Conservation (phyloP, 2,888 invertebrate species). For the Cheilosia impressa region DNA sequence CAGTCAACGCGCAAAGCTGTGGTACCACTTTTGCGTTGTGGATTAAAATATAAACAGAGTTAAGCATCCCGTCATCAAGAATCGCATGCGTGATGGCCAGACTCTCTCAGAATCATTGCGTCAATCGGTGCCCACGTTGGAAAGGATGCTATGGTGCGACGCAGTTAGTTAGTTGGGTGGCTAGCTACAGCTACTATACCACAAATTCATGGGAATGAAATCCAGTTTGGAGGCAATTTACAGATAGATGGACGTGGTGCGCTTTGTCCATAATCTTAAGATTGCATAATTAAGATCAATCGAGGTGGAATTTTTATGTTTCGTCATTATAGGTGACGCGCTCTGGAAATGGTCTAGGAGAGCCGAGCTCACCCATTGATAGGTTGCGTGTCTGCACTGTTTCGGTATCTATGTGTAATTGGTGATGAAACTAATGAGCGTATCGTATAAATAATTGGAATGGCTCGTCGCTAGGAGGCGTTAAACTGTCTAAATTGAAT, state of each 20-base stretch:
- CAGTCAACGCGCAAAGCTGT: constrained; percentile 39
- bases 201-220: constrained; percentile 68
- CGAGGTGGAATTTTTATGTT: constrained; percentile 76
- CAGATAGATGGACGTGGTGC: constrained; percentile 57
- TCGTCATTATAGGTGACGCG: constrained; percentile 74
- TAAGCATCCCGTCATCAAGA: constrained; percentile 65
- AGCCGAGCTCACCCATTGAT: constrained; percentile 2
- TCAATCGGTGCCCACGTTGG: constrained; percentile 60
- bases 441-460: constrained; percentile 78
- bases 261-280: constrained; percentile 62
- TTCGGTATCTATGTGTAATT: constrained; percentile 75
- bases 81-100: constrained; percentile 23
- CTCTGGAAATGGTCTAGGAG: constrained; percentile 40
- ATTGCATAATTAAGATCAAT: constrained; percentile 79
- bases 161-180: constrained; percentile 39
- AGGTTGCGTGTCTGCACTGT: constrained; percentile 30
- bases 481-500: constrained; percentile 60
- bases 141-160: constrained; percentile 19
- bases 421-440: constrained; percentile 79
- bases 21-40: constrained; percentile 52
- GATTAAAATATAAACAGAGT: constrained; percentile 51
- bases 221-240: constrained; percentile 65
- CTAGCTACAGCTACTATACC: constrained; percentile 14
- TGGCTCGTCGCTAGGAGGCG: constrained; percentile 62
- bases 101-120: constrained; percentile 16